phyloP scores from a whole-genome alignment of 2,797 vertebrate genomes.

The Petrocephalus sullivani region DNA sequence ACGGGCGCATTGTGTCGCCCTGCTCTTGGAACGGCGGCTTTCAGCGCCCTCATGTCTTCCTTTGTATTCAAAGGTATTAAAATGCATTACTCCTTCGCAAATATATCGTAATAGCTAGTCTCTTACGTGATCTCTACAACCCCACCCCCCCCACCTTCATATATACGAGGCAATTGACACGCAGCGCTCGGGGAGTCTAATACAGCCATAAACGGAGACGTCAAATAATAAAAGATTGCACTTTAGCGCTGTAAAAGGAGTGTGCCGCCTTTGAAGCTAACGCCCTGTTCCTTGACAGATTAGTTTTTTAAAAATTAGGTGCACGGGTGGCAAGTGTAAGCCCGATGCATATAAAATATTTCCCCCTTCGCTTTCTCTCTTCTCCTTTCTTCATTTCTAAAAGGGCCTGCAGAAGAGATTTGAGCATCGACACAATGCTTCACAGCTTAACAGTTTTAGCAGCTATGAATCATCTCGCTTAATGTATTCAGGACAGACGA shows the following conservation, averaged over 20 bases:
- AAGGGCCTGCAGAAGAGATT: conserved; percentile 83
- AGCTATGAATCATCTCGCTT: conserved; percentile 79
- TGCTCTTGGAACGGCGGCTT: background rate
- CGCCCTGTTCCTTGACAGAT: conserved; percentile 77
- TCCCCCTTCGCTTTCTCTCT: conserved; percentile 31
- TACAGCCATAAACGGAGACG: background rate
- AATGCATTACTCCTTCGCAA: background rate
- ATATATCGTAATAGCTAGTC: background rate
- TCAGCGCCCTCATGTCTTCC: background rate
- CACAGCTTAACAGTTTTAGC: conserved; percentile 78
- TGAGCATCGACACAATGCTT: conserved; percentile 81
- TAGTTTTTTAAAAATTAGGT: conserved; percentile 81
- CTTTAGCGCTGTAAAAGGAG: background rate
- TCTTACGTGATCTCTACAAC: background rate
- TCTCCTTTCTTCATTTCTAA: conserved; percentile 59
- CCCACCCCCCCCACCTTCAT: background rate
- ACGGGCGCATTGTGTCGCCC: background rate
- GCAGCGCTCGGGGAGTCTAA: background rate
- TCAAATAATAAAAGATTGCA: conserved; percentile 23
- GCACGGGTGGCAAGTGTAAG: conserved; percentile 89
- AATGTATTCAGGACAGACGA: conserved; percentile 96
- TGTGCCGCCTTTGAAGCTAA: conserved; percentile 18
- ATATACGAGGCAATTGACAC: background rate
- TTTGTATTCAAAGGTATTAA: conserved; percentile 14
- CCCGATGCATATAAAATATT: conserved; percentile 89